Evolutionary conservation across 2,113 vertebrate genomes (phyloP).

Genomic region (Tretioscincus oriximinensis): DNA sequence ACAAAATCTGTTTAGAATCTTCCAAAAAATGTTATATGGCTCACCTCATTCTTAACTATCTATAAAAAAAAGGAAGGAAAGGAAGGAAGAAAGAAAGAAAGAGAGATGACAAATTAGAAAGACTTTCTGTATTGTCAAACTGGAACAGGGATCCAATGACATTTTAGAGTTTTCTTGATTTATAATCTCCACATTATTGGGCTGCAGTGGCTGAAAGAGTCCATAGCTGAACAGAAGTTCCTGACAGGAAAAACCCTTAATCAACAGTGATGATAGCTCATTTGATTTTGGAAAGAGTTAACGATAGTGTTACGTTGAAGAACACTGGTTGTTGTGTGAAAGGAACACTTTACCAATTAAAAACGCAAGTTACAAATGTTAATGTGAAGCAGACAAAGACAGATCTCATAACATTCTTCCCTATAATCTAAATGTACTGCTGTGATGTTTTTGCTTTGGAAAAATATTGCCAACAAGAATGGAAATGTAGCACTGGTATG

Average conservation of each 20-base stretch:
- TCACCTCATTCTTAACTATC: slow-evolving; percentile 18
- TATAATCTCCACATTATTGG: neutral
- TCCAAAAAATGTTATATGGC: slow-evolving; percentile 52
- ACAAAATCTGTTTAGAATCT: slow-evolving; percentile 43
- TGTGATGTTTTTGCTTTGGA: slow-evolving; percentile 50
- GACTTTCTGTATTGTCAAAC: slow-evolving; percentile 29
- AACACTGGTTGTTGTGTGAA: slow-evolving; percentile 67
- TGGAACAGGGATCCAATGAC: neutral
- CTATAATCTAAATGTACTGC: slow-evolving; percentile 59
- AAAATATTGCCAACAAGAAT: slow-evolving; percentile 59
- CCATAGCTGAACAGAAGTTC: neutral
- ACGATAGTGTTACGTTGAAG: slow-evolving; percentile 55
- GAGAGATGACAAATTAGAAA: too few species aligned
- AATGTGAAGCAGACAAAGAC: slow-evolving; percentile 68
- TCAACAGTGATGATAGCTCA: slow-evolving; percentile 64
- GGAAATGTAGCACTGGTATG: slow-evolving; percentile 53
- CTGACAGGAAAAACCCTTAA: slow-evolving; percentile 63
- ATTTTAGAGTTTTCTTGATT: neutral
- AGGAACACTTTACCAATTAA: slow-evolving; percentile 67
- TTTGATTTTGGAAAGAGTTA: slow-evolving; percentile 71
- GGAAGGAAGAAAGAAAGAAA: too few species aligned
- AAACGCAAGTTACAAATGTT: slow-evolving; percentile 68
- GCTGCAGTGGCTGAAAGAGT: neutral
- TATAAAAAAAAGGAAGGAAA: neutral
- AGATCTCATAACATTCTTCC: slow-evolving; percentile 66